These are phyloP conservation scores for Phocoena phocoena DNA, from an alignment of 2,113 vertebrate genomes.

Conservation along the genomic window DNA sequence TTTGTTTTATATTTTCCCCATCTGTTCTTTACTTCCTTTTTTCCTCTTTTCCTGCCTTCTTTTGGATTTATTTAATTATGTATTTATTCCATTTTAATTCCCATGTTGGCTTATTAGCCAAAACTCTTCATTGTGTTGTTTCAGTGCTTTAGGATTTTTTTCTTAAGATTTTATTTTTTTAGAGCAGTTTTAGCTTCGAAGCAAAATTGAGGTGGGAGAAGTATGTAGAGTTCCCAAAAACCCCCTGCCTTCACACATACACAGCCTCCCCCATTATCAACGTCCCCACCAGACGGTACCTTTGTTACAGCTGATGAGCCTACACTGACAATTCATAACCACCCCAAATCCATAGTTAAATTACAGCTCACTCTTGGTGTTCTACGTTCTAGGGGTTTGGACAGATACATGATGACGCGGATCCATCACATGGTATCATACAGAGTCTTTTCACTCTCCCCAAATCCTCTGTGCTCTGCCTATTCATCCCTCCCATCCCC, in stretches of 20 bases:
- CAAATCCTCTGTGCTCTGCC: background rate
- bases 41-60: background rate
- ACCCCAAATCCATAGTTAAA: rapidly evolving
- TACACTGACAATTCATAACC: background rate
- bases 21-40: background rate
- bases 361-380: background rate
- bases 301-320: background rate
- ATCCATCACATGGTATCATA: background rate
- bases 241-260: background rate
- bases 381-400: background rate
- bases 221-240: background rate
- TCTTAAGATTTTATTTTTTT: background rate
- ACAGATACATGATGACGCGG: background rate
- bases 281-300: background rate
- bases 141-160: background rate
- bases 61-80: background rate
- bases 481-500: background rate
- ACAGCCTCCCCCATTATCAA: background rate
- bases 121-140: background rate
- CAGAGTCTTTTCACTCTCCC: background rate
- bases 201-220: background rate
- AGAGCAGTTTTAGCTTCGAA: background rate
- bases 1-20: background rate
- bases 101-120: background rate
- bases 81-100: background rate